These are phyloP conservation scores for Pseudobourletiella spinata DNA, from an alignment of 1,140 invertebrate genomes.

Conservation along the genomic window DNA sequence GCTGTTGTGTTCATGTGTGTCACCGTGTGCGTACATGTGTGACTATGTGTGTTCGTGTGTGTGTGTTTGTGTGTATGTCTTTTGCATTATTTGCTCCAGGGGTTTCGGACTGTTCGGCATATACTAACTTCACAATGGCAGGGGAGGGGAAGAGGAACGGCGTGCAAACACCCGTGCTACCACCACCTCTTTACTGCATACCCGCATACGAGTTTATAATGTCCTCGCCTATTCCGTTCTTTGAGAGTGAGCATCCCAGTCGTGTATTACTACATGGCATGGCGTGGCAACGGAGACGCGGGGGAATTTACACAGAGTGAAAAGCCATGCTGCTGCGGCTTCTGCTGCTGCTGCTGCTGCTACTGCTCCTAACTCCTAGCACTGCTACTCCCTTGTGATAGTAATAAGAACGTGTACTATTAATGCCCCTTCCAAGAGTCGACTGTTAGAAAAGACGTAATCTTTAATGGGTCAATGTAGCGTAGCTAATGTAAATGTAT, in stretches of 20 bases:
- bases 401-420: slow-evolving; percentile 9
- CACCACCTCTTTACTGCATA: too few relatives aligned
- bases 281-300: background rate
- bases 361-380: too few relatives aligned
- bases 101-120: background rate
- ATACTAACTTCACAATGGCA: background rate
- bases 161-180: too few relatives aligned
- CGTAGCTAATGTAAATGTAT: slow-evolving; percentile 25
- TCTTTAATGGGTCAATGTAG: slow-evolving; percentile 32
- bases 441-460: slow-evolving; percentile 17
- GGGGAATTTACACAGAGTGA: background rate
- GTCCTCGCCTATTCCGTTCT: background rate
- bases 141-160: too few relatives aligned
- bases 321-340: background rate
- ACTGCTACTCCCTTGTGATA: too few relatives aligned
- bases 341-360: too few relatives aligned
- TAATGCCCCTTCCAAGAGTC: background rate
- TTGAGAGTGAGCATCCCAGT: background rate
- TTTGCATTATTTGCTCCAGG: background rate
- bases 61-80: background rate
- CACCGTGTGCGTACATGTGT: background rate
- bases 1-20: background rate
- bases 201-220: background rate
- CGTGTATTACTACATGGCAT: background rate
- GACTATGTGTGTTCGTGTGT: background rate